Base-by-base conservation (phyloP, 2,797 vertebrate species). In the Paratrypauchen microcephalus region DNA sequence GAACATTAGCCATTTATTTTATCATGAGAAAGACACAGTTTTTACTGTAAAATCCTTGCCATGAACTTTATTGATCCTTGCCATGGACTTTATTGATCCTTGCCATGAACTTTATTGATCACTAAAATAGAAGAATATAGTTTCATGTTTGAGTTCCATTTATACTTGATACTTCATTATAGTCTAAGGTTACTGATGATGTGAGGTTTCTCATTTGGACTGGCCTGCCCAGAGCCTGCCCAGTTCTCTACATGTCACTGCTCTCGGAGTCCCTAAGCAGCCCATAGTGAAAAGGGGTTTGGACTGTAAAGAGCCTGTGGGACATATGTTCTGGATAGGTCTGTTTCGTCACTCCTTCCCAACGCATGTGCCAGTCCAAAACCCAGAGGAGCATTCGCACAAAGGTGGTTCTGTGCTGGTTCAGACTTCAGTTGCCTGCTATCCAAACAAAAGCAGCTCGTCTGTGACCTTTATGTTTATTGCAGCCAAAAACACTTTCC, bases 261-360 rank as follows among this genome's bases (percentile, higher is more conserved):
- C 69, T 52, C 32, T 32, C 32, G 0, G 32, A 36, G 32, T 36
- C 32, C 32, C 81, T 83, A 83, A 84, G 76, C 72, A 79, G 56
- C 30, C 5, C 81, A 86, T 82, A 85, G 86, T 85, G 36, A 79
- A 86, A 26, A 28, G 79, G 68, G 76, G 74, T 56, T 28, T 19
- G 56, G 13, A 6, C 73, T 3, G 57, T 39, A 61, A 36, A 39
- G 32, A 24, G 61, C 39, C 12, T 16, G 82, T 77, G 79, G 68
- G 77, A 88, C 88, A 80, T 69, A 71, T 87, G 86, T 88, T 87
- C 76, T 80, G 68, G 18, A 83, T 76, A 77, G 85, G 81, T 69
- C 62, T 4, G 80, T 78, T 77, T 85, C 67, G 80, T 84, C 83
- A 80, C 73, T 74, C 74, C 76, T 79, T 85, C 74, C 83, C 74